Percentiles rank a stretch among this genome's conserved stretches.
phyloP scores from a whole-genome alignment of 2,113 vertebrate species.

The Lamprologus lemairii region DNA sequence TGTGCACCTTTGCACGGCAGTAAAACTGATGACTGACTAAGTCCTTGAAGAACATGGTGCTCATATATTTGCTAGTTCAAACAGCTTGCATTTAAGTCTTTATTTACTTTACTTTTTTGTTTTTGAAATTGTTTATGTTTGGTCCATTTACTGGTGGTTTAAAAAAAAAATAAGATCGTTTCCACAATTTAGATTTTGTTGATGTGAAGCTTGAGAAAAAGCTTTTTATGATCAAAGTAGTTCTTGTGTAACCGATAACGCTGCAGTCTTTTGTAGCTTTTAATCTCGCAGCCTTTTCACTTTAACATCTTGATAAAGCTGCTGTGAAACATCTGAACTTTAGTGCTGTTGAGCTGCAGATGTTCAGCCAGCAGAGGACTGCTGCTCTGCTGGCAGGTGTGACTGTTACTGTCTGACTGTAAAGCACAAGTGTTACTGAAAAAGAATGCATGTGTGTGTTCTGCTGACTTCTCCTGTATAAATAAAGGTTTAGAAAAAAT shows the following conservation, averaged over 20 bases:
- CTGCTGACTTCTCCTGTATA: neutral
- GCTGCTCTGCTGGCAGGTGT: neutral
- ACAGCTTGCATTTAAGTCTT: neutral
- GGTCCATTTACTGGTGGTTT: neutral
- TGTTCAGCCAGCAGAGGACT: neutral
- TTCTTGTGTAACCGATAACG: neutral
- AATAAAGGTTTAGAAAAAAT: conserved; percentile 18
- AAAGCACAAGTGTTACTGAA: neutral
- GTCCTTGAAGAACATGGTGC: neutral
- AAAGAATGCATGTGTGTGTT: neutral
- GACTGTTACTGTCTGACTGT: neutral
- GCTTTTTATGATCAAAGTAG: neutral
- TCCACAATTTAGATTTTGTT: neutral
- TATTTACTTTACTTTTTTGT: neutral
- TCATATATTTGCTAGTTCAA: neutral
- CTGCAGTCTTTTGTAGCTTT: neutral
- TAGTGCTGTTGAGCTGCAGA: neutral
- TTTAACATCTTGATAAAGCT: neutral
- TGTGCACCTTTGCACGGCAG: neutral
- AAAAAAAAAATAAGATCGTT: fast-evolving
- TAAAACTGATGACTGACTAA: neutral
- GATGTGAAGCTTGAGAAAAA: neutral
- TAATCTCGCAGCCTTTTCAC: neutral
- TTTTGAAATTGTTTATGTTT: neutral
- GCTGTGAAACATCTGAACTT: neutral